phyloP scores from a whole-genome alignment of 2,888 invertebrate species.

The Plusia festucae region DNA sequence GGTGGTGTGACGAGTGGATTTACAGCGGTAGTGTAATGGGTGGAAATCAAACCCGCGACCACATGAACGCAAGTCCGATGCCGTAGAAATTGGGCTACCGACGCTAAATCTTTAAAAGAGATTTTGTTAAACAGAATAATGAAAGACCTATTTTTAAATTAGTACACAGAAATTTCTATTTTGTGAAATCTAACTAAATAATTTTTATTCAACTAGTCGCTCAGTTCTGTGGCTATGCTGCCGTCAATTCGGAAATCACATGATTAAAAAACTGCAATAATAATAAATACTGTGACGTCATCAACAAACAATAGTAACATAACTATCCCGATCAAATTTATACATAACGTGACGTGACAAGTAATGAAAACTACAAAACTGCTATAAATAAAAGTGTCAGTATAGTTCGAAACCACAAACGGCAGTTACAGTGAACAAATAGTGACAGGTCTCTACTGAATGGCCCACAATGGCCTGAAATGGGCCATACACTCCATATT shows the following conservation, averaged over 20 bases:
- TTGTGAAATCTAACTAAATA: too few relatives aligned
- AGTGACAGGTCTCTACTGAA: slow-evolving; percentile 25
- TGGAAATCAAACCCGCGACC: too few relatives aligned
- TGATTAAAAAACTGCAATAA: background rate
- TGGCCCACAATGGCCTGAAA: slow-evolving; percentile 17
- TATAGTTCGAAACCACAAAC: slow-evolving; percentile 1
- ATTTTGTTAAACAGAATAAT: too few relatives aligned
- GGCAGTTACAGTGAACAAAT: slow-evolving; percentile 25
- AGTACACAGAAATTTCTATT: too few relatives aligned
- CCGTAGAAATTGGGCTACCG: too few relatives aligned
- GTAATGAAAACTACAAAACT: slow-evolving; percentile 6
- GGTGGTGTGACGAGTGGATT: too few relatives aligned
- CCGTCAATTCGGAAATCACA: background rate
- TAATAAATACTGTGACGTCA: background rate
- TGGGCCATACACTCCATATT: slow-evolving; percentile 30
- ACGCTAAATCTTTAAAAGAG: too few relatives aligned
- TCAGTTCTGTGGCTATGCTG: too few relatives aligned
- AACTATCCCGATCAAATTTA: background rate
- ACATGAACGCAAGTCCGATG: too few relatives aligned
- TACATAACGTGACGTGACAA: background rate
- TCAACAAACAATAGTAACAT: background rate
- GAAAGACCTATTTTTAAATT: too few relatives aligned
- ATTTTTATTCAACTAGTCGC: too few relatives aligned
- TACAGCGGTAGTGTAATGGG: too few relatives aligned
- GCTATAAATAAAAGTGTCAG: background rate